Percentiles rank a stretch among this genome's conserved stretches.
These are phyloP conservation scores for Centropristis striata DNA, from an alignment of 2,113 vertebrate genomes.

Conservation along the genomic window DNA sequence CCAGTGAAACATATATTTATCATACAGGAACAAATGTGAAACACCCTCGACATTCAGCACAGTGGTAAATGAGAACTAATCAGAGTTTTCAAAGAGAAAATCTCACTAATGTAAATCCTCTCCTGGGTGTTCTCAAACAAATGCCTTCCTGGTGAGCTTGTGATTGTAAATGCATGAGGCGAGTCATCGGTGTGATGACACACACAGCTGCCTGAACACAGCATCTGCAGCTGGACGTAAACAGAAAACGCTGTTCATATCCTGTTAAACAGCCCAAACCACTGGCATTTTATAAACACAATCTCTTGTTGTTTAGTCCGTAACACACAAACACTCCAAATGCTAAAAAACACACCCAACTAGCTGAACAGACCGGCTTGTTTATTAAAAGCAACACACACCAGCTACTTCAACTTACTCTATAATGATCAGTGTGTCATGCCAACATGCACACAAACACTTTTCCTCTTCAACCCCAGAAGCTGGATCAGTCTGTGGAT, in stretches of 20 bases:
- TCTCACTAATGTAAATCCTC: constrained; percentile 54
- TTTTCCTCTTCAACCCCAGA: not conserved
- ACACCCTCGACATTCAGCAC: constrained; percentile 2
- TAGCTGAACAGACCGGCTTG: constrained; percentile 6
- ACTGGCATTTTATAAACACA: constrained; percentile 65
- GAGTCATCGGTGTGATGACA: constrained; percentile 29
- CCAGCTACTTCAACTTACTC: constrained; percentile 8
- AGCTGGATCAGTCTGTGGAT: constrained; percentile 3
- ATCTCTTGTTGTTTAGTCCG: constrained; percentile 61
- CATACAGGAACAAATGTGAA: constrained; percentile 4
- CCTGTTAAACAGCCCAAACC: constrained; percentile 50
- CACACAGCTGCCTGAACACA: constrained; percentile 45
- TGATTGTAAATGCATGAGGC: constrained; percentile 33
- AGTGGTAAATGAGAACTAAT: constrained; percentile 37
- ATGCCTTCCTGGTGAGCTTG: constrained; percentile 47
- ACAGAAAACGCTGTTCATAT: constrained; percentile 54
- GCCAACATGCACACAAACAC: constrained; percentile 7
- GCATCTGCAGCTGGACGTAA: constrained; percentile 48
- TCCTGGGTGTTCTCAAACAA: constrained; percentile 47
- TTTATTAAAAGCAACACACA: constrained; percentile 14
- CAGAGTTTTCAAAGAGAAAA: constrained; percentile 5
- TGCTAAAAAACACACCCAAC: constrained; percentile 19
- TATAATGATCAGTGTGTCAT: constrained; percentile 10
- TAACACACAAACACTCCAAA: constrained; percentile 37
- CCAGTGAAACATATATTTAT: constrained; percentile 3